Conservation (phyloP, 2,888 invertebrate genomes). For the Drosophila seclusa region DNA sequence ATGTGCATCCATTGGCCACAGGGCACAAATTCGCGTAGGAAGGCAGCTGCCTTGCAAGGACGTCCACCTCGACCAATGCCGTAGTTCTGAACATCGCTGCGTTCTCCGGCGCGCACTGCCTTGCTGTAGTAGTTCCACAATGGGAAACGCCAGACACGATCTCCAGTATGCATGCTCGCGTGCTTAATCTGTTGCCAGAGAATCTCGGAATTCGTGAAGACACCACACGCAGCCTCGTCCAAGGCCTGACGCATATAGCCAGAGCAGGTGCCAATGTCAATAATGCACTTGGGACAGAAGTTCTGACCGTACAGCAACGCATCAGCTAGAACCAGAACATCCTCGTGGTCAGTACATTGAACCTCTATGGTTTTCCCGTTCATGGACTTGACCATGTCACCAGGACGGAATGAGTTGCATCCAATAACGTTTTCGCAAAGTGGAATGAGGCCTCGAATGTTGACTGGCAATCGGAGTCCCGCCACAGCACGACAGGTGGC, state of each 20-base stretch:
- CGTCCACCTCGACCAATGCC: constrained; percentile 86
- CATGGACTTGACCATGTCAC: constrained; percentile 91
- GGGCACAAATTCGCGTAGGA: constrained; percentile 89
- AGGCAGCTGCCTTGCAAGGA: constrained; percentile 92
- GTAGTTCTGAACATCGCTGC: constrained; percentile 86
- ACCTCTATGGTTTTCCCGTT: constrained; percentile 89
- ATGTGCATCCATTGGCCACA: constrained; percentile 92
- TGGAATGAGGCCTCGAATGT: constrained; percentile 90
- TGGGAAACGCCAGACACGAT: constrained; percentile 93
- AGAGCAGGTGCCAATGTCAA: constrained; percentile 93
- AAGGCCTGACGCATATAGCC: constrained; percentile 88
- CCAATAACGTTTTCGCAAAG: constrained; percentile 93
- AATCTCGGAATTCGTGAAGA: constrained; percentile 90
- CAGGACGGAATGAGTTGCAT: constrained; percentile 90
- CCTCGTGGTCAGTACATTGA: constrained; percentile 92
- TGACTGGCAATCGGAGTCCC: constrained; percentile 89
- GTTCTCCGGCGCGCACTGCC: constrained; percentile 85
- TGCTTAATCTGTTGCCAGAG: constrained; percentile 88
- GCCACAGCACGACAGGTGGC: constrained; percentile 90
- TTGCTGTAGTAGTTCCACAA: constrained; percentile 91
- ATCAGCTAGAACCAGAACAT: constrained; percentile 91
- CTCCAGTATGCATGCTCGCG: constrained; percentile 91
- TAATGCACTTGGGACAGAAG: constrained; percentile 88
- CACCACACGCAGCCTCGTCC: constrained; percentile 89
- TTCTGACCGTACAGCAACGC: constrained; percentile 90